Evolutionary conservation across 2,113 vertebrate genomes (phyloP), one percentile per base, ranked within the genome.

Genomic region (Polypterus senegalus): DNA sequence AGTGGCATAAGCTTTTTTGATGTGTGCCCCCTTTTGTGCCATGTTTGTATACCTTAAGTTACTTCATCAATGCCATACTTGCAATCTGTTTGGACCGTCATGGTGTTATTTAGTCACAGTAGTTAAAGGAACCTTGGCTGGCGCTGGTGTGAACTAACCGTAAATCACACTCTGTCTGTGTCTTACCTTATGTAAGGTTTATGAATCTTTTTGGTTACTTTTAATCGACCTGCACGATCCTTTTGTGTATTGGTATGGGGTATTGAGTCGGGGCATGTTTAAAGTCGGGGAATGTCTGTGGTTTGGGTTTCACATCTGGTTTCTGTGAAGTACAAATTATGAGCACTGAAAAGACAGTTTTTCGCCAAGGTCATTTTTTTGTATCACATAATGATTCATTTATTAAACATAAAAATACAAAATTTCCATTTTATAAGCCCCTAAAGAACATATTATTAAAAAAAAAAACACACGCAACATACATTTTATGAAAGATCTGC

Each of bases 311-410:
- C 60, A 57, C 55, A 66, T 62, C 65, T 66, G 65, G 60, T 62
- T 58, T 58, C 54, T 47, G 48, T 66, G 65, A 61, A 66, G 55
- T 62, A 47, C 48, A 62, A 58, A 58, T 54, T 58, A 66, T 58
- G 61, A 66, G 65, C 60, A 58, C 65, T 53, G 65, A 62, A 62
- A 49, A 4, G 55, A 59, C 55, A 54, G 48, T 66, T 66, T 53
- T 57, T 51, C 59, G 54, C 54, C 55, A 66, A 54, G 55, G 54
- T 58, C 10, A 7, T 45, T 45, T 55, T 47, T 57, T 48, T 8
- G 7, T 48, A 48, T 49, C 63, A 55, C 9, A 43, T 54, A 61
- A 47, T 65, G 59, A 46, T 49, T 60, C 10, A 43, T 57, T 61
- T 52, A 56, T 62, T 43, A 11, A 44, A 11, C 8, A 47, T 47